Evolutionary conservation across 2,797 vertebrate genomes (phyloP), one percentile per base, ranked within the genome.

Genomic region (Acanthornis magna): DNA sequence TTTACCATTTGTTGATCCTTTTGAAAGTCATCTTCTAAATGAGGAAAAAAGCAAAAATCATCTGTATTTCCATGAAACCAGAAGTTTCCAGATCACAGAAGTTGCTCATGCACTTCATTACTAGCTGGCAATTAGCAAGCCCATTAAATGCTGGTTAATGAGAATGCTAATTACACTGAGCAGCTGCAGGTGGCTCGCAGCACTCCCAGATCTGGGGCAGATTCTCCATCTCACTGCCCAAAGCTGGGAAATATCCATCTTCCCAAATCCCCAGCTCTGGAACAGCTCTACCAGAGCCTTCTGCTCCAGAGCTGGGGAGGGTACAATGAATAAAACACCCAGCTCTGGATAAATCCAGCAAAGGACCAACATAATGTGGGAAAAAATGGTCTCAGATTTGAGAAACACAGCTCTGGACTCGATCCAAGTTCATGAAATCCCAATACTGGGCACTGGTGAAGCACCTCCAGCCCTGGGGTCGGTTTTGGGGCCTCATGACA

Each of bases 181-280:
- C 85, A 96, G 94, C 65, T 96, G 93, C 85, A 88, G 87, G 91
- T 85, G 61, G 29, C 42, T 93, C 89, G 40, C 21, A 23, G 87
- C 30, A 14, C 47, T 70, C 10, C 16, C 50, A 80, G 53, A 43
- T 40, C 87, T 83, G 87, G 65, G 68, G 53, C 23, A 88, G 34
- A 67, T 80, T 57, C 53, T 95, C 14, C 29, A 32, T 7, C 48
- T 67, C 53, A 0, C 29, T 80, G 53, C 17, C 38, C 57, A 54
- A 50, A 22, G 9, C 38, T 77, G 53, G 91, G 61, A 88, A 93
- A 89, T 30, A 63, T 23, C 34, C 19, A 10, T 61, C 13, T 75
- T 40, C 42, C 30, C 14, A 77, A 88, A 65, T 72, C 9, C 75
- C 38, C 45, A 54, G 57, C 29, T 79, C 75, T 47, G 68, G 42